Base-by-base conservation (phyloP, 2,888 invertebrate genomes). In the Acrocera orbiculus region DNA sequence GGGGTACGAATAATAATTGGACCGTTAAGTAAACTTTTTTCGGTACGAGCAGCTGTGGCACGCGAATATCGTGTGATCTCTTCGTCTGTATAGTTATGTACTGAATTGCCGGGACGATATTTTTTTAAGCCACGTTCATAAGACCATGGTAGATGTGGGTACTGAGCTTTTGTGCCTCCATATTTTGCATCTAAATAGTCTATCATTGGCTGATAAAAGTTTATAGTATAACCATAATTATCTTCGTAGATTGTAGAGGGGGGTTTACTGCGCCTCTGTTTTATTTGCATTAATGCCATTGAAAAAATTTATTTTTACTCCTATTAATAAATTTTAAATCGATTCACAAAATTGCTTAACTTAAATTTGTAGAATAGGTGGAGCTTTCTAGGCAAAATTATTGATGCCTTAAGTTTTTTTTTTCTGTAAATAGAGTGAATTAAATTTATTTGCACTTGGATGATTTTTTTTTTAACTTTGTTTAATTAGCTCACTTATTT, bases 171-270 rank as follows among this genome's bases (percentile, higher is more conserved):
- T 5, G 16, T 27, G n/a, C 4, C 17, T 11, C 10, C 17, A n/a
- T 10, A 13, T 61, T 76, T 79, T 27, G 69, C 70, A 51, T 76
- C 74, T 46, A 85, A 72, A 52, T 80, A 82, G 58, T 85, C 81
- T 49, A 85, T 73, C 82, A 85, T 82, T 30, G 83, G 83, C 56
- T 82, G 79, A 61, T 85, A 85, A 59, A 71, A 81, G 62, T 82
- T 78, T 50, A 82, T 78, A 32, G 78, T 81, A 56, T 75, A 80
- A 44, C 77, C 77, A 61, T 83, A 85, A 61, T 85, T 85, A 57
- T 76, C 74, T 52, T 79, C 76, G 62, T 83, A 85, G 37, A 76
- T 70, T 35, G 70, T 56, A 14, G 76, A 74, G 33, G 73, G 70
- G 32, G 71, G 71, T 43, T 64, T 38, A 26, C 29, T 35, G 14